Conservation (phyloP, 37 sponge, comb jelly and placozoan species). For the Halichondria panicea region DNA sequence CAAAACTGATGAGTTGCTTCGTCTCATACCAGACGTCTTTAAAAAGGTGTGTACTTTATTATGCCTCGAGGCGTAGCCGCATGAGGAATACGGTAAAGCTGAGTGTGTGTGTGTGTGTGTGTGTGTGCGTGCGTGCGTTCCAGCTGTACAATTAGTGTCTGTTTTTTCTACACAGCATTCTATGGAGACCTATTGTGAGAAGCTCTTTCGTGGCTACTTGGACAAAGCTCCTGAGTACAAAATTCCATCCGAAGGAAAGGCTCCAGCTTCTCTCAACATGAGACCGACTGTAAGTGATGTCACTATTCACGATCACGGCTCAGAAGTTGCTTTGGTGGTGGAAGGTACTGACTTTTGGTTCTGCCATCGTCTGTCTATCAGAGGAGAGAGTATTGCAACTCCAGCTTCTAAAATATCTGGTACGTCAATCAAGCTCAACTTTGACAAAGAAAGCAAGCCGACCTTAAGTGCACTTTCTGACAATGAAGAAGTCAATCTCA, state of each 20-base stretch:
- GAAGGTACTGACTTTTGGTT: constrained; percentile 25
- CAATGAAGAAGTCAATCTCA: neutral
- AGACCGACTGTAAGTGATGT: constrained; percentile 8
- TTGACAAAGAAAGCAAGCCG: neutral
- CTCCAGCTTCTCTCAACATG: neutral
- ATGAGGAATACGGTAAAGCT: too few species aligned
- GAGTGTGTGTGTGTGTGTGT: neutral
- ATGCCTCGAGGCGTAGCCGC: too few species aligned
- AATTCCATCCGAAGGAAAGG: neutral
- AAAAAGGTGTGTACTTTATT: neutral
- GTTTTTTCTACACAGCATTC: neutral
- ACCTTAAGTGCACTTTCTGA: too few species aligned
- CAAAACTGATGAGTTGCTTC: neutral
- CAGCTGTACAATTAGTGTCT: neutral
- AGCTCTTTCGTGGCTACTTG: constrained; percentile 2
- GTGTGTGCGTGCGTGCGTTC: neutral
- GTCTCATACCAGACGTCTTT: neutral
- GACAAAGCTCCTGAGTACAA: neutral
- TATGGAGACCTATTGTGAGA: neutral
- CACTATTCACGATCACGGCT: constrained; percentile 16
- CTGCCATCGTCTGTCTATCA: constrained; percentile 7
- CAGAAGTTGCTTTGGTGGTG: constrained; percentile 17
- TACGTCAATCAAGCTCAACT: constrained; percentile 27
- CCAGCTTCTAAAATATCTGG: constrained; percentile 5
- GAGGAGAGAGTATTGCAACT: constrained; percentile 6